Evolutionary conservation across 2,888 invertebrate genomes (phyloP), one percentile per base, ranked within the genome.

Genomic region (Ligdia adustata): DNA sequence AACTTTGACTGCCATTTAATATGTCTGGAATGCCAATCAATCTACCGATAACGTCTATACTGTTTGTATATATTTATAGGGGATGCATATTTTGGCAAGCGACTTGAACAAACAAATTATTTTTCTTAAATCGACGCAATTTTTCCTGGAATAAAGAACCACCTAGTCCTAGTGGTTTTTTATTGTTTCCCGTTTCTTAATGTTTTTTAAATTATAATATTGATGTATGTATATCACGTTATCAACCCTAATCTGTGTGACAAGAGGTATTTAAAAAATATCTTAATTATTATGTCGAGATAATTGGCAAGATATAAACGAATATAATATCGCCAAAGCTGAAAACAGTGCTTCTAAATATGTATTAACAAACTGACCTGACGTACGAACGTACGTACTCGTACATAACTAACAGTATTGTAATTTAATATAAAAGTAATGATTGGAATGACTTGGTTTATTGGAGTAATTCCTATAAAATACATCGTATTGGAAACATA

Each of bases 191-290:
- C n/a, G n/a, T n/a, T n/a, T n/a, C n/a, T n/a, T n/a, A n/a, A n/a
- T n/a, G n/a, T n/a, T n/a, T n/a, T 14, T 9, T 34, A 22, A 5
- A 13, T 34, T 49, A 12, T 32, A 20, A 28, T 7, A 43, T 11
- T 34, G 42, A 42, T 42, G 35, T 29, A 55, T 28, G 39, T 26
- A 37, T 46, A 41, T 31, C 14, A 33, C 20, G 20, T 9, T 15
- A 34, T 13, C 14, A 37, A 33, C 14, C 38, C 22, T 41, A 27
- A 28, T 32, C 13, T 15, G 31, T 28, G 3, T 27, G 13, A 40
- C 7, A 52, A 35, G 57, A 60, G 55, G 59, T 61, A 54, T 38
- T 43, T 47, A 27, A 20, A 50, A 51, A 49, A 52, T 48, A 52
- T 33, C 52, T 34, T 31, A 43, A 22, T 7, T 32, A 27, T 45